Base-by-base conservation (phyloP, 2,797 vertebrate species). In the Oreochromis grahami region DNA sequence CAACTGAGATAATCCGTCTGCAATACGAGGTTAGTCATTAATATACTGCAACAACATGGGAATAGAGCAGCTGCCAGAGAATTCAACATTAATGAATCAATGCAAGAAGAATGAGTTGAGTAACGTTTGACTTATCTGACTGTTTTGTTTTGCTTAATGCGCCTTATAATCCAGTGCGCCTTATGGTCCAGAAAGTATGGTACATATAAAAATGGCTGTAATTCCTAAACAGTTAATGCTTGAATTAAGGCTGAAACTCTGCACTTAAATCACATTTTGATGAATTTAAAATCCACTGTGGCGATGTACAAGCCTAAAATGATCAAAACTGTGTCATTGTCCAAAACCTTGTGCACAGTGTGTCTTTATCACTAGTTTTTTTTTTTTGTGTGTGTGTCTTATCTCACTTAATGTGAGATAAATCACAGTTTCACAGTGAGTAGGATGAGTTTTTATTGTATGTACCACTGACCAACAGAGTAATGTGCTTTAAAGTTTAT, bases 241-340 rank as follows among this genome's bases (percentile, higher is more conserved):
- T 12, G 24, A 32, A 29, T 10, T 10, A 43, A 68, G 26, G 38
- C 38, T 68, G 38, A 72, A 43, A 32, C 14, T 72, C 68, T 72
- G 68, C 68, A 32, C 7, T 72, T 12, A 1, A 72, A 48, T 29
- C 68, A 29, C 24, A 19, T 72, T 19, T 48, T 74, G 68, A 48
- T 72, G 4, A 26, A 19, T 32, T 5, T 74, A 8, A 50, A 74
- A 32, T 72, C 24, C 6, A 0, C 43, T 19, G 24, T 72, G 41
- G 1, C 19, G 9, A 29, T 19, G 15, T 8, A 3, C 26, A 5
- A 29, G 26, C 24, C 17, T 2, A 0, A 45, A 45, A 5, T 19
- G 2, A 1, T 11, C 2, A 53, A 53, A 72, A 19, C 8, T 72
- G 24, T n/a, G 50, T 48, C 14, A 29, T 19, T 1, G 24, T 29